phyloP scores from a whole-genome alignment of 1,140 invertebrate genomes.

The Ephestia elutella region DNA sequence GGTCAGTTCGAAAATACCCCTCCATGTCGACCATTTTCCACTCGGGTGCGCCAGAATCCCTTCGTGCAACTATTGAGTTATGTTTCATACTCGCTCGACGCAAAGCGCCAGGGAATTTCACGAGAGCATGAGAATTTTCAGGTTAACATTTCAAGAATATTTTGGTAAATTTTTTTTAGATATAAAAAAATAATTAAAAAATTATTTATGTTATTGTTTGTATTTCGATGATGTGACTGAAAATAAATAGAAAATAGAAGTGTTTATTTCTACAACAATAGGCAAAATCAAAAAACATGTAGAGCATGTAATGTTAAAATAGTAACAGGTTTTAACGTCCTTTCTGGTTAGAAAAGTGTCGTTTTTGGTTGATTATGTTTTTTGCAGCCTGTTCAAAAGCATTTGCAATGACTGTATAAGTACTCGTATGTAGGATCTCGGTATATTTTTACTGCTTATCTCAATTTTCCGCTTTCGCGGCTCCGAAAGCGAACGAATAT shows the following conservation, averaged over 20 bases:
- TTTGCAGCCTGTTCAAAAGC: no score
- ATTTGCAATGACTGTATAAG: background rate
- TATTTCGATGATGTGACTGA: background rate
- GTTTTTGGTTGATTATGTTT: no score
- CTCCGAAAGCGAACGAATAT: constrained; percentile 51
- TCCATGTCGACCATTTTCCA: constrained; percentile 63
- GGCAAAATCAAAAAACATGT: no score
- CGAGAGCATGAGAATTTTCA: constrained; percentile 18
- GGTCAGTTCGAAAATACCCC: constrained; percentile 62
- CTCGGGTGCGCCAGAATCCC: constrained; percentile 52
- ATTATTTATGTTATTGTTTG: no score
- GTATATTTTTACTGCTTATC: constrained; percentile 45
- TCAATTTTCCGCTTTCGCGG: constrained; percentile 55
- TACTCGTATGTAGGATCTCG: no score
- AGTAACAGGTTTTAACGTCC: no score
- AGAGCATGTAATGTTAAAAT: no score
- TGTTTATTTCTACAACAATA: no score
- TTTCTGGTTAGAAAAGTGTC: no score
- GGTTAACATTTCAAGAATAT: background rate
- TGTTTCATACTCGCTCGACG: constrained; percentile 45
- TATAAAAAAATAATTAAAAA: no score
- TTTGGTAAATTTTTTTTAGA: no score
- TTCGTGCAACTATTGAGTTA: constrained; percentile 54
- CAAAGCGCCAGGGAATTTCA: background rate
- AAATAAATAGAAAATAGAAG: no score